Base-by-base conservation (phyloP, 1,140 invertebrate species). In the Drosophila repletoides region DNA sequence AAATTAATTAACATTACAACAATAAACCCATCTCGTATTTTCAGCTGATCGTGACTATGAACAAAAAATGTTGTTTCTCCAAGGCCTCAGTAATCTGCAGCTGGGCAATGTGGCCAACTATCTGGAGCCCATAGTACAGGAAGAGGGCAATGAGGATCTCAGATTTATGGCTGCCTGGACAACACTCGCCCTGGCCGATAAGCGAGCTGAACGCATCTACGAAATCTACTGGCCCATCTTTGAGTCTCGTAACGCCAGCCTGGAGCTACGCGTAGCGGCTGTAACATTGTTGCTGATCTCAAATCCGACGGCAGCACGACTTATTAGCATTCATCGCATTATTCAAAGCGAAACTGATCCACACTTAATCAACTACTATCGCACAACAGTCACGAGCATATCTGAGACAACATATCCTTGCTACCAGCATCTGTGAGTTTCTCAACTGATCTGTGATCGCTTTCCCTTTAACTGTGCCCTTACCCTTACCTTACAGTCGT, bases 301-400 rank as follows among this genome's bases (percentile, higher is more conserved):
- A 0, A 92, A 93, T 61, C 93, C 94, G 12, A 91, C 93, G 0
- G 90, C 93, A 7, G 93, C 92, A 9, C 92, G 94, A 34, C 92
- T 95, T 26, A 91, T 94, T 33, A 93, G 93, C 36, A 89, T 95
- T 5, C 93, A 94, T 75, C 93, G 93, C 86, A 94, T 93, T 65
- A 94, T 95, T 77, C 91, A 92, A 73, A 91, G 89, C 2, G 94
- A 94, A 66, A 91, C 91, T 1, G 92, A 92, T 76, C 90, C 91
- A 12, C 94, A 95, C 73, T 89, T 95, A 38, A 94, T 94, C 58
- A 93, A 94, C 76, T 95, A 93, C 76, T 95, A 94, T 91, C 94
- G 94, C 60, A 94, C 94, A 0, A 95, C 94, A 3, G 90, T 95
- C 12, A 94, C 94, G 46, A 95, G 93, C 36, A 90, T 95, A 68